Evolutionary conservation across 2,797 vertebrate species (phyloP).

Genomic region (Crenuchus spilurus): DNA sequence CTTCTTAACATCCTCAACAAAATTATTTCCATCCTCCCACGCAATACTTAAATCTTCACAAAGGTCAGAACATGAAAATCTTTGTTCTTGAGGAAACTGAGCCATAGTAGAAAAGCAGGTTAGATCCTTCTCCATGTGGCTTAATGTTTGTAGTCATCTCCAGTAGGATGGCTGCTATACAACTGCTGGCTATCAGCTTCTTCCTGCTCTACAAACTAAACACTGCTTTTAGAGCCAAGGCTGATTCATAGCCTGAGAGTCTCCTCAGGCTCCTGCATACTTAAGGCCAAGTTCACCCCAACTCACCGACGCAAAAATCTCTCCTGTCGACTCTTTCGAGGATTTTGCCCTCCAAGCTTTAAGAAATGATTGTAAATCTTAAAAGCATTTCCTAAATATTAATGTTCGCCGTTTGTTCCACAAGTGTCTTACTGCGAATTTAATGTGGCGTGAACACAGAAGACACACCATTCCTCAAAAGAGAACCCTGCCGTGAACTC

Average conservation of each 20-base stretch:
- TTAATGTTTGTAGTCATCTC: slow-evolving; percentile 20
- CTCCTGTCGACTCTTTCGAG: slow-evolving; percentile 45
- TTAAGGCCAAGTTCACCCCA: slow-evolving; percentile 32
- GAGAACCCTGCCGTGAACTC: slow-evolving; percentile 45
- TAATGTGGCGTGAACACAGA: slow-evolving; percentile 29
- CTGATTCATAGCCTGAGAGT: slow-evolving; percentile 40
- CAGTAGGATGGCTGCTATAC: slow-evolving; percentile 26
- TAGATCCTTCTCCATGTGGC: background rate
- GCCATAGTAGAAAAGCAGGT: background rate
- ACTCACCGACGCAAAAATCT: background rate
- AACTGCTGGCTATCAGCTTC: slow-evolving; percentile 20
- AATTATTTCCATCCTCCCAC: background rate
- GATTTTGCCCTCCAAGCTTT: slow-evolving; percentile 49
- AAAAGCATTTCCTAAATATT: slow-evolving; percentile 21
- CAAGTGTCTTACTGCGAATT: slow-evolving; percentile 26
- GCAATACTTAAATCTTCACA: background rate
- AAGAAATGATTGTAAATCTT: slow-evolving; percentile 35
- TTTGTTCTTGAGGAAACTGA: slow-evolving; percentile 11
- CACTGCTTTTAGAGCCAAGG: slow-evolving; percentile 25
- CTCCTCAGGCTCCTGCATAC: slow-evolving; percentile 38
- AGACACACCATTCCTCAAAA: slow-evolving; percentile 30
- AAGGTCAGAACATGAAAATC: slow-evolving; percentile 10
- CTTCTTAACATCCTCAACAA: background rate
- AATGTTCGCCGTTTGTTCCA: slow-evolving; percentile 12
- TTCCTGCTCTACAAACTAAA: slow-evolving; percentile 39